Evolutionary conservation across 37 sponge, comb jelly and placozoan species (phyloP).

Genomic region (Haliclona indistincta): DNA sequence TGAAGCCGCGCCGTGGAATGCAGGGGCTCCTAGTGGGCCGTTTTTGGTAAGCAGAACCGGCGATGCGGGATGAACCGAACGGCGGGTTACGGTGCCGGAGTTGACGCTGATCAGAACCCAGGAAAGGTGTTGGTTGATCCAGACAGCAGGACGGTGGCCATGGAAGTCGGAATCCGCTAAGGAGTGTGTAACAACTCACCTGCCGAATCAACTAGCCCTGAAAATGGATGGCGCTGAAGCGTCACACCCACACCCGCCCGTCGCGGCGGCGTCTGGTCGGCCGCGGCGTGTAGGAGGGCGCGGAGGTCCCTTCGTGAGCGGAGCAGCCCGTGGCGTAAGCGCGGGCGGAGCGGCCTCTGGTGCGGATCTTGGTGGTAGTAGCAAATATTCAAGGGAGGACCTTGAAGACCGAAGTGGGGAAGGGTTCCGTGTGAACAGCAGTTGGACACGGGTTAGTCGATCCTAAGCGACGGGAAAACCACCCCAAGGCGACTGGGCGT

Average conservation of each 20-base stretch:
- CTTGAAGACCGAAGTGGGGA: constrained; percentile 85
- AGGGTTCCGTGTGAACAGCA: constrained; percentile 87
- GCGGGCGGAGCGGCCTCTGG: constrained; percentile 64
- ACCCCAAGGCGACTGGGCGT: constrained; percentile 23
- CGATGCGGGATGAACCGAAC: constrained; percentile 88
- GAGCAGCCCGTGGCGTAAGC: constrained; percentile 71
- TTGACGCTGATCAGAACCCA: constrained; percentile 75
- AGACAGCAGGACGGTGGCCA: constrained; percentile 93
- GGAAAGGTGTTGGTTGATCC: constrained; percentile 85
- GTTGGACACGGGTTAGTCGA: constrained; percentile 83
- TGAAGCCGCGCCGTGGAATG: constrained; percentile 57
- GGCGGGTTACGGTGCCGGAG: constrained; percentile 78
- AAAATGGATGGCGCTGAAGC: constrained; percentile 90
- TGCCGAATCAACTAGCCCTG: constrained; percentile 90
- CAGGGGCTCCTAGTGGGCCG: constrained; percentile 82
- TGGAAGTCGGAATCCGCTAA: constrained; percentile 89
- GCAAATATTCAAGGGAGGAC: constrained; percentile 85
- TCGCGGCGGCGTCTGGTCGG: constrained; percentile 19
- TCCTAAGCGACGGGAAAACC: constrained; percentile 69
- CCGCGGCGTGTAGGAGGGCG: constrained; percentile 72
- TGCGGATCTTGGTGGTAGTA: constrained; percentile 94
- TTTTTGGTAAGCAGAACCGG: constrained; percentile 91
- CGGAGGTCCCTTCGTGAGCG: constrained; percentile 31
- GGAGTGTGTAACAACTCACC: constrained; percentile 91
- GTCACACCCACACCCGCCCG: constrained; percentile 78